A percentile compares a stretch with the other conserved stretches of the same genome.
These are phyloP conservation scores for Cryptops parisi DNA, from an alignment of 2,888 invertebrate species.

Conservation along the genomic window DNA sequence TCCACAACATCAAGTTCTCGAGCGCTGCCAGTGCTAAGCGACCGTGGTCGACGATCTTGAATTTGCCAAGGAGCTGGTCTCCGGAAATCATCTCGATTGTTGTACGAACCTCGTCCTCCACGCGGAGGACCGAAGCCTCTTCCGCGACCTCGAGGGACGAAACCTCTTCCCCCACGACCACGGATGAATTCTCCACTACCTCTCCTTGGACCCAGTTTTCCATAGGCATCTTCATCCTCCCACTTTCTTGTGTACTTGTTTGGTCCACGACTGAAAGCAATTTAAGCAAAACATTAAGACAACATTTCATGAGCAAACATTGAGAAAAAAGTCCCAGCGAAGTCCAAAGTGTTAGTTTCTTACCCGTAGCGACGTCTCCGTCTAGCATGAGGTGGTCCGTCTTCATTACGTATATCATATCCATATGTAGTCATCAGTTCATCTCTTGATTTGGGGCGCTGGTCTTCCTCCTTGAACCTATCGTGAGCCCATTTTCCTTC, in stretches of 20 bases:
- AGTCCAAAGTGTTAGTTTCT: background rate
- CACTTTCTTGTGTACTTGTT: constrained; percentile 83
- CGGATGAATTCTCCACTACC: background rate
- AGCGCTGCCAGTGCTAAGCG: too few species aligned
- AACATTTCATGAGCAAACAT: too few species aligned
- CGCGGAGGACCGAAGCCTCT: constrained; percentile 5
- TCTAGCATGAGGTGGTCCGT: constrained; percentile 67
- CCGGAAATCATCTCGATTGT: background rate
- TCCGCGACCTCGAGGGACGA: constrained; percentile 16
- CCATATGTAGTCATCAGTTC: constrained; percentile 77
- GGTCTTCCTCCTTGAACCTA: constrained; percentile 58
- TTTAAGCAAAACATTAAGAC: background rate
- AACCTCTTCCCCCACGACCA: constrained; percentile 13
- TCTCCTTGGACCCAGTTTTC: constrained; percentile 1
- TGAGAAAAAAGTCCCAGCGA: background rate
- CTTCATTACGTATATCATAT: constrained; percentile 87
- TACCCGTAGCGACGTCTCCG: constrained; percentile 74
- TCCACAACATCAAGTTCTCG: too few species aligned
- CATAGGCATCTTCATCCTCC: constrained; percentile 84
- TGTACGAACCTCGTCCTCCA: background rate
- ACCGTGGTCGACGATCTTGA: background rate
- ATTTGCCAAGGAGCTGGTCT: background rate
- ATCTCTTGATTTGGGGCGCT: constrained; percentile 70
- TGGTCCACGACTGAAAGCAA: constrained; percentile 55
- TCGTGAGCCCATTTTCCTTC: constrained; percentile 70